These are phyloP conservation scores for Drosophila neoperkinsi DNA, from an alignment of 2,888 invertebrate species.

Conservation along the genomic window DNA sequence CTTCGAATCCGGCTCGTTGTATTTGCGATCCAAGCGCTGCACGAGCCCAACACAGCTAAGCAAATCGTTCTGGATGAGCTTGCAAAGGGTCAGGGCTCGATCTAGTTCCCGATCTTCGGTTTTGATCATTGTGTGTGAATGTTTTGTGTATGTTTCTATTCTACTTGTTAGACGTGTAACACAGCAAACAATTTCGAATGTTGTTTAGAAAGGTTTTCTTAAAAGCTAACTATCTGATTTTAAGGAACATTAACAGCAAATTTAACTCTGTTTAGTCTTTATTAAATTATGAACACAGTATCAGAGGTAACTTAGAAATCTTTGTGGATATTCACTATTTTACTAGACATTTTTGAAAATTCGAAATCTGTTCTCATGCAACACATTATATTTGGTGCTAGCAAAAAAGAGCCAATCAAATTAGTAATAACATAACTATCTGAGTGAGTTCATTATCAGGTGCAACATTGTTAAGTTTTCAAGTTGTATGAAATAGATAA, in stretches of 20 bases:
- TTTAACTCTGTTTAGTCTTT: rapidly evolving
- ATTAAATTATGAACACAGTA: neutral
- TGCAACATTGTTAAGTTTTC: neutral
- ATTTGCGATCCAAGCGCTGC: conserved; percentile 47
- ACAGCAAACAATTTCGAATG: conserved; percentile 46
- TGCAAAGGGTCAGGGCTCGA: conserved; percentile 53
- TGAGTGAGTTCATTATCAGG: neutral
- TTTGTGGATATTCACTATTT: neutral
- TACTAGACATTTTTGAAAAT: neutral
- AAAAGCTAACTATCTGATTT: conserved; percentile 38
- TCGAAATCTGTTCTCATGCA: neutral
- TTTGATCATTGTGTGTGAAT: conserved; percentile 37
- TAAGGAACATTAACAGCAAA: no score
- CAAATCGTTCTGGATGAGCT: conserved; percentile 37
- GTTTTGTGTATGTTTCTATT: conserved; percentile 37
- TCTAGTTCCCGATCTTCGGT: conserved; percentile 53
- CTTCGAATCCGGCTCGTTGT: conserved; percentile 46
- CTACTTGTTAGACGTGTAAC: conserved; percentile 28
- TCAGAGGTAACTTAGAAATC: conserved; percentile 1
- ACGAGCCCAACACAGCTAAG: conserved; percentile 50
- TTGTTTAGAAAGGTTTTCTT: conserved; percentile 20
- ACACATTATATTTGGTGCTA: neutral
- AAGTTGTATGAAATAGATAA: neutral
- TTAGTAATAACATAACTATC: neutral
- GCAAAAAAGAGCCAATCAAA: no score